A percentile compares a stretch with the other conserved stretches of the same genome.
Evolutionary conservation across 2,113 vertebrate species (phyloP).

Genomic region (Mormoops blainvillei): DNA sequence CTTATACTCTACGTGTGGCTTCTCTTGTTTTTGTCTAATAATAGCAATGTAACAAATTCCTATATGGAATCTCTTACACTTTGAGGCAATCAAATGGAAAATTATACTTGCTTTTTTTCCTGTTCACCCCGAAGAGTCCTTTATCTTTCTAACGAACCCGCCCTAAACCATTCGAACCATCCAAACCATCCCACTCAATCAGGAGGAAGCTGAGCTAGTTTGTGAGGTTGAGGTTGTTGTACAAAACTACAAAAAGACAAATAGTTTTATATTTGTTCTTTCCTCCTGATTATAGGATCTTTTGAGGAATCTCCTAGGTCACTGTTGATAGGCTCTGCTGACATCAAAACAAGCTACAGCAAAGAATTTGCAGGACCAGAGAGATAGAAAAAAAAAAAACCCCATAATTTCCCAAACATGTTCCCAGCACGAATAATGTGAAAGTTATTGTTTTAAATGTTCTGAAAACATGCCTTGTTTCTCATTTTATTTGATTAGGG

Average conservation of each 20-base stretch:
- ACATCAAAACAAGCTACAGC: not conserved
- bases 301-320: not conserved
- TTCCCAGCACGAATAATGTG: not conserved
- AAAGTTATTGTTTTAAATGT: not conserved
- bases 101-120: not conserved
- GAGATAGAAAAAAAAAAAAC: not conserved
- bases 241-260: not conserved
- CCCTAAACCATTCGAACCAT: not conserved
- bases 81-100: not conserved
- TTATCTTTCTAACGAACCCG: not conserved
- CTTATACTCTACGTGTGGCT: not conserved
- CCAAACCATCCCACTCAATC: not conserved
- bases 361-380: not conserved
- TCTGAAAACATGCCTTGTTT: not conserved
- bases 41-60: not conserved
- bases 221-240: not conserved
- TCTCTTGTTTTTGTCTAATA: not conserved
- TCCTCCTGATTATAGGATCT: not conserved
- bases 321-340: not conserved
- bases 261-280: not conserved
- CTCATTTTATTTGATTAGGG: constrained; percentile 25
- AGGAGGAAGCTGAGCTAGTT: not conserved
- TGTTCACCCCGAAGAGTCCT: not conserved
- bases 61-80: not conserved
- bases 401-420: not conserved